Conservation (phyloP, 2,113 vertebrate genomes). For the Boulengeromyrus knoepffleri region DNA sequence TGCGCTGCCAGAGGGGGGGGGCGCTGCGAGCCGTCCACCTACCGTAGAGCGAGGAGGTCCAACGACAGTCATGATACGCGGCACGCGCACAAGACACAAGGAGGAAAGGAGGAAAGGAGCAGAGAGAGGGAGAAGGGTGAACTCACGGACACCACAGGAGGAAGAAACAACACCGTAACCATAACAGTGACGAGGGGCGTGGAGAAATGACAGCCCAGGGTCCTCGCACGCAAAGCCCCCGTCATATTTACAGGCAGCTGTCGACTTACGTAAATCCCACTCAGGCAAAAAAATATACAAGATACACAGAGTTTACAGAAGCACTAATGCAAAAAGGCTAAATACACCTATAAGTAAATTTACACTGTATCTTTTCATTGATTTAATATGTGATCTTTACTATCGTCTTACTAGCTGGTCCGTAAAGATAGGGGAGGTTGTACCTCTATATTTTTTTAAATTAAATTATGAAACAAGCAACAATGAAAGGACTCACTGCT, state of each 20-base stretch:
- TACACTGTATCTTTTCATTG: not conserved
- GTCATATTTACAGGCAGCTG: not conserved
- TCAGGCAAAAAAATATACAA: not conserved
- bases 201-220: constrained; percentile 53
- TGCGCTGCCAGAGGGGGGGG: constrained; percentile 62
- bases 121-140: constrained; percentile 72
- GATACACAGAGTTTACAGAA: not conserved
- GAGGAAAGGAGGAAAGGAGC: constrained; percentile 63
- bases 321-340: not conserved
- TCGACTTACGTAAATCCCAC: not conserved
- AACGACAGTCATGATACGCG: constrained; percentile 69
- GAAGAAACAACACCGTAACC: constrained; percentile 59
- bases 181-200: constrained; percentile 44
- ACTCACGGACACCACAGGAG: constrained; percentile 65
- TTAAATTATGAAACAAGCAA: not conserved
- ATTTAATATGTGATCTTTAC: not conserved
- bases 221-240: not conserved
- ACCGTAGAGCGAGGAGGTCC: constrained; percentile 65
- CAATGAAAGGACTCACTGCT: not conserved
- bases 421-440: not conserved
- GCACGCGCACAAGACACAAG: constrained; percentile 70
- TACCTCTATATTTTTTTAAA: not conserved
- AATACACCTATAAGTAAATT: not conserved
- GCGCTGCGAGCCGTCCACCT: constrained; percentile 61
- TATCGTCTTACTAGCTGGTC: not conserved